phyloP scores from a whole-genome alignment of 2,113 vertebrate species.

The Aptenodytes forsteri region DNA sequence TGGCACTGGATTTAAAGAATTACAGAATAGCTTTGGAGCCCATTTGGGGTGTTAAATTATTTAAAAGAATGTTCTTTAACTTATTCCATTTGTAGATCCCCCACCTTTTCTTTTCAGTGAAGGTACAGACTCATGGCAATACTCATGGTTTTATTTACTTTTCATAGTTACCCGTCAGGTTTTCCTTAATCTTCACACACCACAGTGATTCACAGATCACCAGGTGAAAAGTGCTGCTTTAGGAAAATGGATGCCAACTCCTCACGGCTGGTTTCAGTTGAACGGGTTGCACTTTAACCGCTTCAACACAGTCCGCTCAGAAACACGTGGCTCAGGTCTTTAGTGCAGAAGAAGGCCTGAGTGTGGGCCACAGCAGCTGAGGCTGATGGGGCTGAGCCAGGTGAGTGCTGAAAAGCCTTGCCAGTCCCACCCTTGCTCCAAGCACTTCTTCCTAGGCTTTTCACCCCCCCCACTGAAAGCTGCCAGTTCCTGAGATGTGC shows the following conservation, averaged over 20 bases:
- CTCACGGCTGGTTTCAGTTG: rapidly evolving
- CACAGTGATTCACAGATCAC: neutral
- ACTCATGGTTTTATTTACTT: neutral
- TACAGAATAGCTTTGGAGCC: neutral
- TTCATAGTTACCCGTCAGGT: neutral
- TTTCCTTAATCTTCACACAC: neutral
- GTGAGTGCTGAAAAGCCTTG: neutral
- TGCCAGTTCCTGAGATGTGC: neutral
- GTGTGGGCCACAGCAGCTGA: neutral
- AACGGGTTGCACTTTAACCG: neutral
- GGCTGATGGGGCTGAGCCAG: neutral
- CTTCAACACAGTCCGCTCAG: neutral
- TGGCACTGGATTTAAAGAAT: neutral
- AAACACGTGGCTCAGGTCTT: neutral
- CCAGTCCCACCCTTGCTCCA: neutral
- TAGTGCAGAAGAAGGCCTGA: neutral
- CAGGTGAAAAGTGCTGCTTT: neutral
- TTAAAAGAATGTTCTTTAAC: neutral
- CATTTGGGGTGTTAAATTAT: neutral
- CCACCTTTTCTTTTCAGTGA: neutral
- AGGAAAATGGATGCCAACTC: neutral
- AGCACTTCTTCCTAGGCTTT: neutral
- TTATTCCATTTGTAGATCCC: neutral
- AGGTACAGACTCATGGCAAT: neutral
- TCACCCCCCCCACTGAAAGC: neutral